Evolutionary conservation across 2,888 invertebrate genomes (phyloP), one percentile per base, ranked within the genome.

Genomic region (Trachelus stipa): DNA sequence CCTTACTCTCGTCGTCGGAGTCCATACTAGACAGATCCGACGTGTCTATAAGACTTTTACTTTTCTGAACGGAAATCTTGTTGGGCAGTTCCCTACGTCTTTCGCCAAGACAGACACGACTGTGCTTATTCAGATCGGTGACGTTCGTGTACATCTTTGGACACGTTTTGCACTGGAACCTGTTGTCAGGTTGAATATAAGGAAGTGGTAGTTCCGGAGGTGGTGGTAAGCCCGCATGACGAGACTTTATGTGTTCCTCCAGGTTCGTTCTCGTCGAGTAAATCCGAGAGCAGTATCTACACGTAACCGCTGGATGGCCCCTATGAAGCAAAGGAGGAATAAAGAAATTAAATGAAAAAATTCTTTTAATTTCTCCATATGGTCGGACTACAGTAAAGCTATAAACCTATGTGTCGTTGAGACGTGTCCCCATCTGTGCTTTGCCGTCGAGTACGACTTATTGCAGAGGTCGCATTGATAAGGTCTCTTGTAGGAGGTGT

Each of bases 401-500:
- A 34, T 77, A 75, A 77, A 91, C 91, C 91, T 87, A 81, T 92
- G 92, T 34, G 90, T 89, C 3, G 92, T 91, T 12, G 92, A 92
- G 11, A 92, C 92, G 79, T 92, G 92, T 68, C 92, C 92, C 92
- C 92, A 92, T 73, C 92, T 88, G 85, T 92, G 92, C 81, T 92
- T 92, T 0, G 92, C 92, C 11, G 92, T 91, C 6, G 92, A 92
- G 82, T 92, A 92, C 31, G 92, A 91, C 82, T 92, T 92, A 82
- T 90, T 91, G 82, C 92, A 92, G 15, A 92, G 88, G 84, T 92
- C 92, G 80, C 92, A 92, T 73, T 91, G 91, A 81, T 91, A 92
- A 15, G 92, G 91, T 82, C 92, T 90, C 84, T 91, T 91, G 82
- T 90, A 91, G 3, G 91, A 91, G 15, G 91, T 91, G 80, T 91